Conservation (phyloP, 2,888 invertebrate genomes). For the Amaurobius ferox region DNA sequence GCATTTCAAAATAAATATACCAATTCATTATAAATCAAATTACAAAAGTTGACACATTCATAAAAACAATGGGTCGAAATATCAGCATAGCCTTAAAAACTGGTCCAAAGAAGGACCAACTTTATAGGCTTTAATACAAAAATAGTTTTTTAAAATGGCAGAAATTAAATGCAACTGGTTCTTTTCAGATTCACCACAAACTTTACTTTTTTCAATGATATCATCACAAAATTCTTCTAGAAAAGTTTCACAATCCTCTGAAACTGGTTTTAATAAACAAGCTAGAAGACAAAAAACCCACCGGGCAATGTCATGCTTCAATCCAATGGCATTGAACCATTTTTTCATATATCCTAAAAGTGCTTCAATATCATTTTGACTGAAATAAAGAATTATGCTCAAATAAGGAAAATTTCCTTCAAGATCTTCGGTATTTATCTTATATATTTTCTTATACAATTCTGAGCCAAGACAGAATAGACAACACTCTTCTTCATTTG, state of each 20-base stretch:
- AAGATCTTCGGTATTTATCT: not conserved
- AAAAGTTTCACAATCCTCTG: not conserved
- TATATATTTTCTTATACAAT: not conserved
- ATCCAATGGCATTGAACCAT: constrained; percentile 12
- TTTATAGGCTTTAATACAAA: constrained; percentile 1
- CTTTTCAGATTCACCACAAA: not conserved
- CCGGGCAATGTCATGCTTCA: not conserved
- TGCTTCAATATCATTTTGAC: not conserved
- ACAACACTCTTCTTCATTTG: not conserved
- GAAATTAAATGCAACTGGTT: not conserved
- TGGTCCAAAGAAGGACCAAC: not conserved
- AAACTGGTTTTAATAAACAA: constrained; percentile 4
- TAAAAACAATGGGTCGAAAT: too few species aligned
- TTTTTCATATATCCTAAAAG: not conserved
- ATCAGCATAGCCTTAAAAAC: not conserved
- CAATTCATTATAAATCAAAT: too few species aligned
- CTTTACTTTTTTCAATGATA: not conserved
- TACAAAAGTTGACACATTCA: too few species aligned
- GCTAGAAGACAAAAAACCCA: constrained; percentile 34
- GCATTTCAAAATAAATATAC: too few species aligned
- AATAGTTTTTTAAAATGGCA: not conserved
- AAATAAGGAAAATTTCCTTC: not conserved
- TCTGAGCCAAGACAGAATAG: constrained; percentile 19
- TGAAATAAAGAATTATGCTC: constrained; percentile 6
- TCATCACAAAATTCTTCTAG: constrained; percentile 18